Conservation (phyloP, 2,888 invertebrate genomes). For the Eilema caniola region DNA sequence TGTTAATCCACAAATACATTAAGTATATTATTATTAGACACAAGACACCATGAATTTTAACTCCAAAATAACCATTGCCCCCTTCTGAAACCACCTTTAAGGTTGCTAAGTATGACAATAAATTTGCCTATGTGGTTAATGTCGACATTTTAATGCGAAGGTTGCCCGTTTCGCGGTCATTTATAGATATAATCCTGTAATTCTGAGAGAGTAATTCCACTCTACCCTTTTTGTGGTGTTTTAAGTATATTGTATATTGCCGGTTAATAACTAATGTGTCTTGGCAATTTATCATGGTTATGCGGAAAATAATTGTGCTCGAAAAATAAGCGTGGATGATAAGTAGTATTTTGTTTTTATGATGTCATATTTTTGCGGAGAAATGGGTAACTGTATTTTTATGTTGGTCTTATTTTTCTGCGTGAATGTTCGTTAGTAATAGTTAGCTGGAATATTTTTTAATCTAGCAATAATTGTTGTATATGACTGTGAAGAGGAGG, state of each 20-base stretch:
- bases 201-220: constrained; percentile 56
- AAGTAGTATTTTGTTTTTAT: constrained; percentile 3
- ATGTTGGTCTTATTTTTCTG: constrained; percentile 1
- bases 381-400: constrained; percentile 4
- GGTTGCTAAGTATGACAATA: constrained; percentile 51
- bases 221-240: constrained; percentile 46
- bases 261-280: constrained; percentile 20
- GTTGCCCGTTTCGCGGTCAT: constrained; percentile 59
- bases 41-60: background rate
- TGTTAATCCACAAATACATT: background rate
- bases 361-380: background rate
- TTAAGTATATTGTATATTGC: constrained; percentile 28
- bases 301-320: constrained; percentile 5
- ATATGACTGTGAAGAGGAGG: background rate
- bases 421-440: background rate
- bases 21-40: background rate
- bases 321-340: background rate
- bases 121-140: constrained; percentile 55
- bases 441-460: background rate
- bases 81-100: constrained; percentile 20
- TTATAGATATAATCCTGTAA: constrained; percentile 66
- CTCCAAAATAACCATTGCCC: constrained; percentile 4
- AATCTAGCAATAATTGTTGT: background rate
- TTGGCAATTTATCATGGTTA: constrained; percentile 19
- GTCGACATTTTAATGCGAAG: constrained; percentile 62